Evolutionary conservation across 37 sponge, comb jelly and placozoan species (phyloP).

Genomic region (Amphimedon queenslandica): DNA sequence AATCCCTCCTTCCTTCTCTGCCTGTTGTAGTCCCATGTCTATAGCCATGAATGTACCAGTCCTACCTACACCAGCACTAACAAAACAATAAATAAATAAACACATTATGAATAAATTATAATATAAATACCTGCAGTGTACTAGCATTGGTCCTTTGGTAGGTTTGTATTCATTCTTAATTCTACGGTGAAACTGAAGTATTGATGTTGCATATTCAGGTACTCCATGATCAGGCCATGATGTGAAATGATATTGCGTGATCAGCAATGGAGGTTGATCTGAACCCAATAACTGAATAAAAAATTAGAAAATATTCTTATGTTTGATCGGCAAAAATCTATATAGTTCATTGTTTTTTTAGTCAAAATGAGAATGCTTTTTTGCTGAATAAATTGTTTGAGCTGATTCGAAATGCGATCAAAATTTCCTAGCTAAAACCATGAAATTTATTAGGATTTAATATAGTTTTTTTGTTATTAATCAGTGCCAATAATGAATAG

Average conservation of each 20-base stretch:
- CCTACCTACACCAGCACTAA: constrained; percentile 85
- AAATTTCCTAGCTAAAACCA: too few species aligned
- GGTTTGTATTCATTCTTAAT: constrained; percentile 35
- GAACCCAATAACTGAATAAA: neutral
- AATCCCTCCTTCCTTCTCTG: constrained; percentile 34
- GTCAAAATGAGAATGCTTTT: too few species aligned
- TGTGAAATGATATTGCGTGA: constrained; percentile 67
- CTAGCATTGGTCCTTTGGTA: constrained; percentile 35
- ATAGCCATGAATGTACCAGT: constrained; percentile 69
- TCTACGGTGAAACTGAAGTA: constrained; percentile 51
- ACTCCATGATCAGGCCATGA: constrained; percentile 82
- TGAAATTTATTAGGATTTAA: too few species aligned
- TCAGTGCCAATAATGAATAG: too few species aligned
- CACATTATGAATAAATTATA: neutral
- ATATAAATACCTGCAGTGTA: constrained; percentile 66
- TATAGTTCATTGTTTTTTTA: too few species aligned
- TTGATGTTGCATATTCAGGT: constrained; percentile 54
- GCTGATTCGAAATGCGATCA: too few species aligned
- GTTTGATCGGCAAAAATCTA: too few species aligned
- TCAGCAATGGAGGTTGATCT: too few species aligned
- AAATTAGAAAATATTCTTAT: too few species aligned
- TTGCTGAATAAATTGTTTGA: too few species aligned
- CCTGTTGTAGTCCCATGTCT: constrained; percentile 56
- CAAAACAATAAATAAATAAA: neutral
- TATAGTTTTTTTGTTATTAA: too few species aligned